Evolutionary conservation across 2,113 vertebrate genomes (phyloP).

Genomic region (Tiliqua scincoides): DNA sequence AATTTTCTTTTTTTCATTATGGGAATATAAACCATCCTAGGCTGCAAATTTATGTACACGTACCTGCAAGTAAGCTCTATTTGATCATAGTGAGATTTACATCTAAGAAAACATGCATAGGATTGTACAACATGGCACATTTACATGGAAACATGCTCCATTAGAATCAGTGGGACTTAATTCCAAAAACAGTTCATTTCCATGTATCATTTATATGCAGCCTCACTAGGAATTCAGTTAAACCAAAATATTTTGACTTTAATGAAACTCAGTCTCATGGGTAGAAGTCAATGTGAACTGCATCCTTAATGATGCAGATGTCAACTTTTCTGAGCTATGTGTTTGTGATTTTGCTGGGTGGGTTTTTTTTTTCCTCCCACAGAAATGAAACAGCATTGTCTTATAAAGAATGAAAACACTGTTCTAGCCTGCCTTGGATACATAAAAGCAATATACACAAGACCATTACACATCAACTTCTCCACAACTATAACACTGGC

Average conservation of each 20-base stretch:
- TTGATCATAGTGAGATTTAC: no score
- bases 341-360: conserved; percentile 35
- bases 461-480: conserved; percentile 58
- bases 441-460: conserved; percentile 55
- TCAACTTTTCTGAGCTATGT: background rate
- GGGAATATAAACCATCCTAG: background rate
- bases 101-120: no score
- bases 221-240: background rate
- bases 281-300: background rate
- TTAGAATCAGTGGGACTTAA: background rate
- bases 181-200: background rate
- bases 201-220: background rate
- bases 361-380: conserved; percentile 47
- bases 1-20: background rate
- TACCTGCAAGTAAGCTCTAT: no score
- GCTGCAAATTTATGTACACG: no score
- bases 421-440: conserved; percentile 25
- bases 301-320: background rate
- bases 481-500: conserved; percentile 60
- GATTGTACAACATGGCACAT: background rate
- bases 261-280: background rate
- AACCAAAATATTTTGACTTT: background rate
- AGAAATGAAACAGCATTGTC: conserved; percentile 43
- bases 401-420: conserved; percentile 55
- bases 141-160: background rate